These are phyloP conservation scores for Thomomys bottae DNA, from an alignment of 2,113 vertebrate genomes.

Conservation along the genomic window DNA sequence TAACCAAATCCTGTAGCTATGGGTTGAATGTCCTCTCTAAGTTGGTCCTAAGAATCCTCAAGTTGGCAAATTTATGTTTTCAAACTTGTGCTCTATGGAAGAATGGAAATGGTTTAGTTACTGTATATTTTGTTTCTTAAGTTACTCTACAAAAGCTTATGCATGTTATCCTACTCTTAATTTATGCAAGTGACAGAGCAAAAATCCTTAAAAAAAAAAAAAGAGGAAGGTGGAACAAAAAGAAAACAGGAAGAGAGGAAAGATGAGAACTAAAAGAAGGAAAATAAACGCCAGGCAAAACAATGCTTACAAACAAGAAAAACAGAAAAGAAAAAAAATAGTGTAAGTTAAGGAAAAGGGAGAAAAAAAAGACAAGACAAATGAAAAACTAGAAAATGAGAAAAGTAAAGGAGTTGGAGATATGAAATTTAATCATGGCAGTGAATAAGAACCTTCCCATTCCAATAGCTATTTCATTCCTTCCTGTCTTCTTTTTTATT, in stretches of 20 bases:
- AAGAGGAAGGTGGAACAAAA: neutral
- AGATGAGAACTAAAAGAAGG: neutral
- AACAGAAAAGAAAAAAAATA: neutral
- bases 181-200: neutral
- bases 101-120: neutral
- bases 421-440: neutral
- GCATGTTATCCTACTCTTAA: neutral
- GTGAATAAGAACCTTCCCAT: neutral
- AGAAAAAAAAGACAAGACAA: neutral
- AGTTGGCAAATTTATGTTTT: neutral
- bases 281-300: neutral
- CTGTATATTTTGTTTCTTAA: neutral
- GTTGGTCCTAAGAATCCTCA: neutral
- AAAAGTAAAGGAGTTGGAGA: neutral
- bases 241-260: neutral
- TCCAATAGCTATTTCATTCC: neutral
- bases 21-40: neutral
- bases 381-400: neutral
- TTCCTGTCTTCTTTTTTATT: too few relatives aligned
- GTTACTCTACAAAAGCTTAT: neutral
- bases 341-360: neutral
- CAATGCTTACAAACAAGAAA: neutral
- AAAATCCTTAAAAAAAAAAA: neutral
- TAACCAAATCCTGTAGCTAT: conserved; percentile 17
- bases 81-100: neutral